phyloP scores from a whole-genome alignment of 1,140 invertebrate species.

The Macrostomum lignano region DNA sequence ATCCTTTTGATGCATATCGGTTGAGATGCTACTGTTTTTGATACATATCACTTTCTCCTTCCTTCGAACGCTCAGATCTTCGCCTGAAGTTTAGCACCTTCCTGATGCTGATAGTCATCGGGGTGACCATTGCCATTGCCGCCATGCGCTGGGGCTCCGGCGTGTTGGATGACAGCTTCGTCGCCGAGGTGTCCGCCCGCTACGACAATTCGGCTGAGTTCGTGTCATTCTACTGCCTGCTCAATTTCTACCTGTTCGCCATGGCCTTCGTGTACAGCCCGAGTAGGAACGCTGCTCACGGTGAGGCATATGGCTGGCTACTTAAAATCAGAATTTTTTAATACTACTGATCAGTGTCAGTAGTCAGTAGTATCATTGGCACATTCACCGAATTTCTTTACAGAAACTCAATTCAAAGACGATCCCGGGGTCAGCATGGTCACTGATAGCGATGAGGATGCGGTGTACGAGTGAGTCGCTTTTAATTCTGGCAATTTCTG shows the following conservation, averaged over 20 bases:
- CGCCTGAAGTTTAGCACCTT: conserved; percentile 61
- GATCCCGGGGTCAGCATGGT: no score
- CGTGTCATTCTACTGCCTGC: conserved; percentile 68
- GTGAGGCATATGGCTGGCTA: no score
- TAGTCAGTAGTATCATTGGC: no score
- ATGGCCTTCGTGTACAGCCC: conserved; percentile 82
- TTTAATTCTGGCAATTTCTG: no score
- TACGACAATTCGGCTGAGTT: conserved; percentile 68
- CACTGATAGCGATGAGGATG: no score
- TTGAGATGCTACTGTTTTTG: background rate
- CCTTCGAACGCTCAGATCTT: conserved; percentile 39
- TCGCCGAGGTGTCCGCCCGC: conserved; percentile 49
- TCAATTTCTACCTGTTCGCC: conserved; percentile 71
- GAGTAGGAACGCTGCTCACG: conserved; percentile 44
- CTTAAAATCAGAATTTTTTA: no score
- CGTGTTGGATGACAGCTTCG: conserved; percentile 67
- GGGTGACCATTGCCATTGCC: conserved; percentile 46
- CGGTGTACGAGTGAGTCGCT: no score
- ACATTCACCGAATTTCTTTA: no score
- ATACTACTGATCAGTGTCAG: no score
- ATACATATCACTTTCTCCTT: background rate
- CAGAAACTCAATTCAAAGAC: no score
- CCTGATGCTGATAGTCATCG: conserved; percentile 49
- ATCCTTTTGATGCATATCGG: background rate
- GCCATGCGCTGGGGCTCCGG: conserved; percentile 53